Base-by-base conservation (phyloP, 2,113 vertebrate genomes). In the Triplophysa rosa region DNA sequence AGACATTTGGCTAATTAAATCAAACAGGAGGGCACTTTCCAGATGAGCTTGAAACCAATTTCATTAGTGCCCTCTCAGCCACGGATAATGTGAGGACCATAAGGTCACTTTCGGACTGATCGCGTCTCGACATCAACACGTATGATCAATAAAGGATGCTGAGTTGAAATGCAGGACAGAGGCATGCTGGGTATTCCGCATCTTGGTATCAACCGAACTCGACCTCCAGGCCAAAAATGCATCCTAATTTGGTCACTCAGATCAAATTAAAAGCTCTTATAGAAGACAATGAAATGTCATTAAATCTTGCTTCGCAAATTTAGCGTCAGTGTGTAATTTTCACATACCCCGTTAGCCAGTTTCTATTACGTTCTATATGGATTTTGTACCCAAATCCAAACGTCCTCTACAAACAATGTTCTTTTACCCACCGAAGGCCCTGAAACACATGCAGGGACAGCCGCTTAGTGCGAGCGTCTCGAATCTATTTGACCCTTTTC, bases 1-100 rank as follows among this genome's bases (percentile, higher is more conserved):
- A 86, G 79, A 79, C 84, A 84, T 86, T 86, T 87, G 73, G 80
- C 82, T 88, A 89, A 90, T 90, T 84, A 88, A 90, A 90, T 88
- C 80, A 77, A 76, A 71, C 52, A 19, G 72, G 77, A 80, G 79
- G 82, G 72, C 75, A 80, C 84, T 82, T 74, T 64, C 76, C 79
- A 78, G 68, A 84, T 84, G 79, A 84, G 83, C 33, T 54, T 61
- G 74, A 58, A 78, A 54, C 54, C 83, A 82, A 84, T 82, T 70
- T 84, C 75, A 84, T 84, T 81, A 84, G 65, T 76, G 23, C 21
- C 63, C 52, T 61, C 54, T 56, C 68, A 40, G 68, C 40, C 67
- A 77, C 26, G 64, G 52, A 79, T 66, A 54, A 70, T 68, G 64
- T 70, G 80, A 16, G 13, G 45, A 68, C 72, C 67, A 77, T 62